Evolutionary conservation across 2,888 invertebrate species (phyloP).

Genomic region (Onthophagus sagittarius): DNA sequence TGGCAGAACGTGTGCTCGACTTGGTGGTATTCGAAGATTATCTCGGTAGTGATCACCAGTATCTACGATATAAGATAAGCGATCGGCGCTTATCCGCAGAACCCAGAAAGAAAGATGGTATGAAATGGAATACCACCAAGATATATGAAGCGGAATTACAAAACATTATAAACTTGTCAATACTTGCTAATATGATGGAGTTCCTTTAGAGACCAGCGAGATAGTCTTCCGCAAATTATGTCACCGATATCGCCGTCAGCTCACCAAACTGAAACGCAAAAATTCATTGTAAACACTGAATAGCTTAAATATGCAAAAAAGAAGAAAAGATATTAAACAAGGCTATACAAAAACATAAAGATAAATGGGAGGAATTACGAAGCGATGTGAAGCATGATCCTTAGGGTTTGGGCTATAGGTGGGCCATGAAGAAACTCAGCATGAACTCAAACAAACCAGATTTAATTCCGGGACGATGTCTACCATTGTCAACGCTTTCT

Average conservation of each 20-base stretch:
- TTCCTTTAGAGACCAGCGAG: too few relatives aligned
- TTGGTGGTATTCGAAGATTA: slow-evolving; percentile 9
- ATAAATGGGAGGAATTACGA: slow-evolving; percentile 11
- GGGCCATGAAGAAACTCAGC: background rate
- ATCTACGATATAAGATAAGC: too few relatives aligned
- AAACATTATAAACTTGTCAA: too few relatives aligned
- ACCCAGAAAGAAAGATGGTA: too few relatives aligned
- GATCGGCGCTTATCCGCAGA: too few relatives aligned
- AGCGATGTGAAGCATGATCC: slow-evolving; percentile 7
- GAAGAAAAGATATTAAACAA: too few relatives aligned
- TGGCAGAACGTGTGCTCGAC: background rate
- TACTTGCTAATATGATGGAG: too few relatives aligned
- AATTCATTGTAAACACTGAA: too few relatives aligned
- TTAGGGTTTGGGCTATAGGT: slow-evolving; percentile 16
- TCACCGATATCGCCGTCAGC: too few relatives aligned
- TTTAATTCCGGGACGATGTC: too few relatives aligned
- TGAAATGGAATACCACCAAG: background rate
- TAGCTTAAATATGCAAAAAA: background rate
- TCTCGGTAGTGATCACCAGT: slow-evolving; percentile 8
- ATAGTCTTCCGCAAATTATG: too few relatives aligned
- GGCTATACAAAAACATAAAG: slow-evolving; percentile 9
- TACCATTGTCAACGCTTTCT: background rate
- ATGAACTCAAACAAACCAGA: background rate
- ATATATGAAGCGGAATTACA: background rate
- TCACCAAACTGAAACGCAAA: too few relatives aligned